A percentile compares a stretch with the other conserved stretches of the same genome.
Conservation (phyloP, 2,797 vertebrate species). For the Alauda arvensis region DNA sequence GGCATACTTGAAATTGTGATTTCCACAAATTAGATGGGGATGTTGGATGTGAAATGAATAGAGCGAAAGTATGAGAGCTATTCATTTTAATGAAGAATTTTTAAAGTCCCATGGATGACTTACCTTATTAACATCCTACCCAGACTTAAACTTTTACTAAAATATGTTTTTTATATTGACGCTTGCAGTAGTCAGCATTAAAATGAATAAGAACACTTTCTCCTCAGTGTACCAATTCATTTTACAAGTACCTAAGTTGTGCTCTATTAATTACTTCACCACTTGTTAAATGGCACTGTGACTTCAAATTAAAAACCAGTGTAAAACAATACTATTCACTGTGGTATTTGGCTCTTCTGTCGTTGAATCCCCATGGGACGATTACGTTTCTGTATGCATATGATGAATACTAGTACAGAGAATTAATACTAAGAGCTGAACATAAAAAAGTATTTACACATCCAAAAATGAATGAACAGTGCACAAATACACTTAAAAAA, state of each 20-base stretch:
- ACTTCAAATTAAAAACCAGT: neutral
- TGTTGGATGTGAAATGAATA: neutral
- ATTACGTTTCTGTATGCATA: neutral
- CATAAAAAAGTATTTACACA: neutral
- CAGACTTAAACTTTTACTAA: neutral
- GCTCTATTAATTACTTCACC: neutral
- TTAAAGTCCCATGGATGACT: neutral
- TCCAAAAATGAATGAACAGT: neutral
- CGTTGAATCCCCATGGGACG: neutral
- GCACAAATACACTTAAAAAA: neutral
- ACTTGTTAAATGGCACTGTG: neutral
- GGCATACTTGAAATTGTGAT: neutral
- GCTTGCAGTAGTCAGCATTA: neutral
- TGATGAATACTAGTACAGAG: neutral
- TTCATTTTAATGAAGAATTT: constrained; percentile 9
- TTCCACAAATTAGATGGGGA: neutral
- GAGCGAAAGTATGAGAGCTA: neutral
- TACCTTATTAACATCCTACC: neutral
- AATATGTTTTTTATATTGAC: neutral
- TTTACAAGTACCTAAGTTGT: neutral
- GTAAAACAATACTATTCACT: neutral
- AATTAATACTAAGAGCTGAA: neutral
- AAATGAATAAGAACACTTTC: neutral
- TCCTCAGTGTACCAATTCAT: neutral
- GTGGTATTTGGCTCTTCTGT: neutral